A percentile compares a stretch with the other conserved stretches of the same genome.
These are phyloP conservation scores for Boloria selene DNA, from an alignment of 2,888 invertebrate genomes.

Conservation along the genomic window DNA sequence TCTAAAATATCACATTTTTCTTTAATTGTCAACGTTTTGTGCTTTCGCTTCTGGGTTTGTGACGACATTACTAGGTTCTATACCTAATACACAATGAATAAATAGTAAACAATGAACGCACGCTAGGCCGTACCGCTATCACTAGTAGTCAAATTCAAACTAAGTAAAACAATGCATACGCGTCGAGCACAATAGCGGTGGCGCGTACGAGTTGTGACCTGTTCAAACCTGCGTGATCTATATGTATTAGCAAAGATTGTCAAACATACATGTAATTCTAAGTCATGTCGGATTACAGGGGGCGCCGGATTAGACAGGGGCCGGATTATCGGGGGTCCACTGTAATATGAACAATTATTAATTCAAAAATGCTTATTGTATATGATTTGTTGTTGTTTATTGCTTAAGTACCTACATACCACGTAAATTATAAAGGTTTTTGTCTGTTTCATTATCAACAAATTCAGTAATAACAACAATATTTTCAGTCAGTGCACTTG, in stretches of 20 bases:
- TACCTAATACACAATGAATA: slow-evolving; percentile 37
- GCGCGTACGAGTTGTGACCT: slow-evolving; percentile 29
- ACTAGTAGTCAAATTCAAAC: slow-evolving; percentile 39
- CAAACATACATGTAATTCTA: background rate
- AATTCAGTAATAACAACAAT: too few species aligned
- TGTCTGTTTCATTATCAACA: too few species aligned
- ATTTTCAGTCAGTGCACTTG: too few species aligned
- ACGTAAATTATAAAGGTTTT: too few species aligned
- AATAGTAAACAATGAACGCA: slow-evolving; percentile 40
- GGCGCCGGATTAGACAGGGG: slow-evolving; percentile 8
- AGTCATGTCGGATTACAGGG: slow-evolving; percentile 23
- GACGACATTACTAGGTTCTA: slow-evolving; percentile 39
- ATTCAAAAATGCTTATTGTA: too few species aligned
- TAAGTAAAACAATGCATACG: slow-evolving; percentile 31
- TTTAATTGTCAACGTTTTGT: slow-evolving; percentile 42
- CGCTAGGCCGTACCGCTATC: slow-evolving; percentile 34
- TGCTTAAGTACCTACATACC: too few species aligned
- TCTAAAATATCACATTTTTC: slow-evolving; percentile 45
- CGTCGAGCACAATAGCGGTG: slow-evolving; percentile 35
- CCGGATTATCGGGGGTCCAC: slow-evolving; percentile 29
- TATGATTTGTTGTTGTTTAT: too few species aligned
- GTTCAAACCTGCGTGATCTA: slow-evolving; percentile 25
- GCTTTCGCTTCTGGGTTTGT: slow-evolving; percentile 42
- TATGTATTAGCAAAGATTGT: slow-evolving; percentile 20
- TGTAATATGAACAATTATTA: too few species aligned